Evolutionary conservation across 2,797 vertebrate species (phyloP).

Genomic region (Gobio occitaniae): DNA sequence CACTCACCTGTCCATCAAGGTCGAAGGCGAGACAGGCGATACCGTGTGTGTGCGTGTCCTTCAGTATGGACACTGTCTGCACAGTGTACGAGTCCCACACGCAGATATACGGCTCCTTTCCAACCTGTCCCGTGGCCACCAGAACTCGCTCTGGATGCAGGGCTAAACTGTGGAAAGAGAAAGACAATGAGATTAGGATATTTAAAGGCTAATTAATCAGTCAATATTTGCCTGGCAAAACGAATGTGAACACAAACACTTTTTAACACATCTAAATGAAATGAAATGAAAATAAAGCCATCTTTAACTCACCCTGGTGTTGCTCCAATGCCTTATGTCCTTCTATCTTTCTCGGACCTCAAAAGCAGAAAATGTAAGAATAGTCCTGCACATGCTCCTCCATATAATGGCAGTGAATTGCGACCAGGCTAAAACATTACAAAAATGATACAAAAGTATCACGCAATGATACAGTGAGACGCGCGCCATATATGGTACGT

Average conservation of each 20-base stretch:
- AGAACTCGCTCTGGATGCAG: slow-evolving; percentile 95
- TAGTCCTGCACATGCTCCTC: too few relatives aligned
- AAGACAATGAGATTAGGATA: slow-evolving; percentile 16
- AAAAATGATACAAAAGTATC: too few relatives aligned
- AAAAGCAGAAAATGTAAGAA: too few relatives aligned
- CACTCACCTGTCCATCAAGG: slow-evolving; percentile 93
- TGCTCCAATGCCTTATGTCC: too few relatives aligned
- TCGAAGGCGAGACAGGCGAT: slow-evolving; percentile 97
- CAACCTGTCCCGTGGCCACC: slow-evolving; percentile 98
- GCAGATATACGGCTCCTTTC: slow-evolving; percentile 97
- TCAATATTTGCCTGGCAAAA: neutral
- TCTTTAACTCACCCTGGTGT: too few relatives aligned
- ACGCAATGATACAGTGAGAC: too few relatives aligned
- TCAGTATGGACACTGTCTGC: slow-evolving; percentile 94
- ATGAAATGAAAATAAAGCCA: too few relatives aligned
- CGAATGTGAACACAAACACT: neutral
- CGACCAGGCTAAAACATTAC: too few relatives aligned
- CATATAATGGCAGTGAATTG: too few relatives aligned
- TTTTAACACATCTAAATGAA: neutral
- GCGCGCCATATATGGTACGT: too few relatives aligned
- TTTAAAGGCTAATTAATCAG: neutral
- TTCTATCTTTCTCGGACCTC: too few relatives aligned
- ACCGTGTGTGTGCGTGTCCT: slow-evolving; percentile 95
- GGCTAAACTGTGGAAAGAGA: slow-evolving; percentile 85
- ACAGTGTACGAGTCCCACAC: slow-evolving; percentile 98